These are phyloP conservation scores for Ophiodon elongatus DNA, from an alignment of 2,113 vertebrate genomes.

Conservation along the genomic window DNA sequence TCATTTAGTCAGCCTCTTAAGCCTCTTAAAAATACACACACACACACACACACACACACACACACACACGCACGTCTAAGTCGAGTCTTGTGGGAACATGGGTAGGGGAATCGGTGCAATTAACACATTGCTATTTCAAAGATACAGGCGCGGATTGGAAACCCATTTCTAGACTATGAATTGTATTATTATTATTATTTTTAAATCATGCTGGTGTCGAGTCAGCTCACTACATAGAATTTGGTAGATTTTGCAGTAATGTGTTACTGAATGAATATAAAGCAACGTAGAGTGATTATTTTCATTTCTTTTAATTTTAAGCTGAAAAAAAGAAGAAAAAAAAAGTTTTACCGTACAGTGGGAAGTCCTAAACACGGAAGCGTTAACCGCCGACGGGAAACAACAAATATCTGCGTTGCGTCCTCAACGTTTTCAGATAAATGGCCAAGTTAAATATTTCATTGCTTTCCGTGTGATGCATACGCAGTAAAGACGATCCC, in stretches of 20 bases:
- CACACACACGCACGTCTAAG: slow-evolving; percentile 13
- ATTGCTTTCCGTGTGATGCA: neutral
- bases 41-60: slow-evolving; percentile 14
- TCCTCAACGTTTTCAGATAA: neutral
- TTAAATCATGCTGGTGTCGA: neutral
- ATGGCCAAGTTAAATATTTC: neutral
- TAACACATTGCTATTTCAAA: slow-evolving; percentile 28
- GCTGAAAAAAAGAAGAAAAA: no score
- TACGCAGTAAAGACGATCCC: neutral
- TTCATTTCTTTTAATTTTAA: neutral
- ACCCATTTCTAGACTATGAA: neutral
- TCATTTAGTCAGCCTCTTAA: slow-evolving; percentile 68
- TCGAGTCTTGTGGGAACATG: slow-evolving; percentile 15
- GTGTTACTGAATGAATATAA: neutral
- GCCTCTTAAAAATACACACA: slow-evolving; percentile 50
- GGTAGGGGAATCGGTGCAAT: slow-evolving; percentile 25
- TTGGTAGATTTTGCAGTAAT: neutral
- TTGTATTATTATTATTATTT: neutral
- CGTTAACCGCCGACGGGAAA: neutral
- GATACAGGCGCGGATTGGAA: slow-evolving; percentile 1
- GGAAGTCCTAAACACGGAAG: neutral
- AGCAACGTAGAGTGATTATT: neutral
- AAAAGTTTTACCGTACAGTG: no score
- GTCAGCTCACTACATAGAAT: neutral
- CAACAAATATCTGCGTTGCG: neutral